Evolutionary conservation across 2,797 vertebrate species (phyloP), one percentile per base, ranked within the genome.

Genomic region (Sphaeramia orbicularis): DNA sequence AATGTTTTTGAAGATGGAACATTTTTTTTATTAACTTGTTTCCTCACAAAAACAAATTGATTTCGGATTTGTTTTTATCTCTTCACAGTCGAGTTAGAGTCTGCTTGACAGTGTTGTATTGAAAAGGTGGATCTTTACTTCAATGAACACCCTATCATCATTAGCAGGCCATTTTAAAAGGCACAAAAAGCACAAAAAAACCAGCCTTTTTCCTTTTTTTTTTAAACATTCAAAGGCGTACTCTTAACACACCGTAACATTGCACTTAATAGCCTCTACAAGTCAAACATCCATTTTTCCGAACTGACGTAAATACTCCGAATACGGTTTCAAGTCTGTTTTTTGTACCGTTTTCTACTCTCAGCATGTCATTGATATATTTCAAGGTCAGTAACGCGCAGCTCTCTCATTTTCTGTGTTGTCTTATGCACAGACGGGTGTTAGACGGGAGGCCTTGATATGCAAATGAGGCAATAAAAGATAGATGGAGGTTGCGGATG

Each of bases 391-490:
- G 61, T 18, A 37, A 53, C 32, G 14, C 51, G 6, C 4, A 1
- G 0, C 12, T 57, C 7, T 64, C 40, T 56, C 27, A 40, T 72
- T 59, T 59, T 40, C 71, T 36, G 14, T 68, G 56, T 81, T 18
- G 53, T 63, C 38, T 49, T 63, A 10, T 32, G 21, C 19, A 35
- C 65, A 76, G 10, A 54, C 48, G 50, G 57, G 36, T 64, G 50
- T 58, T 18, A 36, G 70, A 54, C 48, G 47, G 36, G 47, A 59
- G 11, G 45, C 57, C 27, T 62, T 63, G 42, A 71, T 74, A 76
- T 82, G 66, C 45, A 80, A 79, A 87, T 58, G 30, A 70, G 24
- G 37, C 65, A 38, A 55, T 53, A 72, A 50, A 70, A 70, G 55
- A 50, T 62, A 56, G 41, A 71, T 63, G 14, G 59, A 67, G 67